phyloP scores from a whole-genome alignment of 1,140 invertebrate species.

The Achatina immaculata region DNA sequence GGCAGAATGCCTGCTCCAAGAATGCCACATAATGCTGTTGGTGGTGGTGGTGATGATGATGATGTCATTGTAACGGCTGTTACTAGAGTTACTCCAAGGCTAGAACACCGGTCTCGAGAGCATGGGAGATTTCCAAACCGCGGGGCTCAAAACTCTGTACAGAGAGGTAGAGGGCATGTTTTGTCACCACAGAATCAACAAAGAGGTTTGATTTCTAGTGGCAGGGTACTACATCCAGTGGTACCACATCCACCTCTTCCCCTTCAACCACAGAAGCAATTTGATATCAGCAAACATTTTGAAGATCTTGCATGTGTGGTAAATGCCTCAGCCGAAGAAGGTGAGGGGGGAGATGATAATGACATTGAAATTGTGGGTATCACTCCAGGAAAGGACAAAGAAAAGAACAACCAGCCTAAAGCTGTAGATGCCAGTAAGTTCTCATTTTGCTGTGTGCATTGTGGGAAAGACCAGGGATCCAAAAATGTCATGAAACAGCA shows the following conservation, averaged over 20 bases:
- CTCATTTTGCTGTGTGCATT: conserved; percentile 37
- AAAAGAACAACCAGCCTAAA: not conserved
- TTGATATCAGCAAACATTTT: conserved; percentile 37
- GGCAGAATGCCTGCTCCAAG: not conserved
- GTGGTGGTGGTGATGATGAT: conserved; percentile 24
- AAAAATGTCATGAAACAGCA: conserved; percentile 32
- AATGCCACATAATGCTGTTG: not conserved
- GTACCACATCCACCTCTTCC: not conserved
- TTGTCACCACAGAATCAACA: not conserved
- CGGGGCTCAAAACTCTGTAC: not conserved
- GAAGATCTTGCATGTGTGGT: conserved; percentile 33
- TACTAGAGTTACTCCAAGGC: not conserved
- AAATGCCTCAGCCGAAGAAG: conserved; percentile 5
- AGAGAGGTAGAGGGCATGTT: not conserved
- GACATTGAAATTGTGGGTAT: conserved; percentile 31
- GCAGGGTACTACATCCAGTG: not conserved
- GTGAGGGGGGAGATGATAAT: not conserved
- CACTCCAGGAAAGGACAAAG: conserved; percentile 34
- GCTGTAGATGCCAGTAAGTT: conserved; percentile 36
- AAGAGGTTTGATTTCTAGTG: not conserved
- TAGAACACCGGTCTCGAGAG: not conserved
- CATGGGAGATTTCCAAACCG: not conserved
- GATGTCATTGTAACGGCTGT: conserved; percentile 39
- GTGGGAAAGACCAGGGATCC: conserved; percentile 35
- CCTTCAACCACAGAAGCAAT: not conserved